Evolutionary conservation across 1,140 invertebrate species (phyloP), one percentile per base, ranked within the genome.

Genomic region (Cyphomyrmex costatus): DNA sequence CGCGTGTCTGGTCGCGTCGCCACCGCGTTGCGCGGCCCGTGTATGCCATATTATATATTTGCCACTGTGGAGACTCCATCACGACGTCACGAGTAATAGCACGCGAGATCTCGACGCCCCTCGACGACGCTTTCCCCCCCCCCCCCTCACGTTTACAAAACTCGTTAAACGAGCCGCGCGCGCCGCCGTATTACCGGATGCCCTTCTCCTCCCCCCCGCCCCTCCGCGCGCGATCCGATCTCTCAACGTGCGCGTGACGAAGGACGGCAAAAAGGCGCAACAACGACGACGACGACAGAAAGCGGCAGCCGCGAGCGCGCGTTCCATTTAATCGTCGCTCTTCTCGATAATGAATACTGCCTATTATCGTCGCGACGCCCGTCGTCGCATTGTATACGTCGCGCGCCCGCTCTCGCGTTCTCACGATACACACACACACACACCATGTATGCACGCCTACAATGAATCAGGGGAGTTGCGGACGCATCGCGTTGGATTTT

Each of bases 271-370:
- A 77, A 58, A 51, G n/a, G n/a, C n/a, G 36, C 33, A 42, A 42
- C 36, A 42, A 42, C 36, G n/a, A 36, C 6, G 6, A 36, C 36
- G 51, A 21, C 53, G 16, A 21, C 63, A 30, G 79, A 71, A 42
- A 71, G 91, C 93, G 92, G 92, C 36, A 16, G 24, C n/a, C n/a
- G n/a, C n/a, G n/a, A n/a, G n/a, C n/a, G n/a, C 93, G 91, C 93
- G 94, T 73, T 49, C 68, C 79, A 83, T 83, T 83, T 83, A 73
- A 83, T 83, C 79, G 79, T 30, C 66, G 46, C 51, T n/a, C n/a
- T 56, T 74, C 79, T 74, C 68, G 94, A 93, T 94, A 93, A 93
- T 93, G 93, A 93, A 94, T 93, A 93, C 93, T 36, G 92, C 92
- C 91, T 92, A 61, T 83, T 71, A 84, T 89, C 82, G 30, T 74